Evolutionary conservation across 2,888 invertebrate species (phyloP).

Genomic region (Drosophila subquinaria): DNA sequence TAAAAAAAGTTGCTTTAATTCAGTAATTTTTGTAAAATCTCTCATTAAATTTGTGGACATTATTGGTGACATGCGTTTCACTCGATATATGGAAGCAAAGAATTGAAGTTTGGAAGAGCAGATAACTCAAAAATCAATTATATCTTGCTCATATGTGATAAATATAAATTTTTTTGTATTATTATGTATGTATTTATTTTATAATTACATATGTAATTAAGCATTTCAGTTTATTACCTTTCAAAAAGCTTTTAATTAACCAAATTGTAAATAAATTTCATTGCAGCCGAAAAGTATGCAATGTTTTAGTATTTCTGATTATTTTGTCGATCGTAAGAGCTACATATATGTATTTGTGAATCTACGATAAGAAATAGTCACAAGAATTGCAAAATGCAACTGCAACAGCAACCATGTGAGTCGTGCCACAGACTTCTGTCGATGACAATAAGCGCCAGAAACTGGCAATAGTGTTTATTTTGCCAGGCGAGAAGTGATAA

Average conservation of each 20-base stretch:
- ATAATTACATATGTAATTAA: not conserved
- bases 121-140: not conserved
- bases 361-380: constrained; percentile 9
- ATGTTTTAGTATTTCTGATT: constrained; percentile 14
- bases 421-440: constrained; percentile 15
- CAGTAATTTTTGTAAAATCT: too few relatives aligned
- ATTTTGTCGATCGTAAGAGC: constrained; percentile 5
- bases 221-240: not conserved
- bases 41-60: too few relatives aligned
- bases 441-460: constrained; percentile 14
- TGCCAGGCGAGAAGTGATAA: not conserved
- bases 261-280: not conserved
- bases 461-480: constrained; percentile 20
- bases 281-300: constrained; percentile 51
- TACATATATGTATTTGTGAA: not conserved
- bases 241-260: not conserved
- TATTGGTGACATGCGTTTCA: too few relatives aligned
- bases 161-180: too few relatives aligned
- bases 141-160: not conserved
- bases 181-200: too few relatives aligned
- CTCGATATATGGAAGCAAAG: too few relatives aligned
- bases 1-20: too few relatives aligned
- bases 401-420: constrained; percentile 2
- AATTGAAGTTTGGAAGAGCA: too few relatives aligned
- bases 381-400: not conserved